phyloP scores from a whole-genome alignment of 2,888 invertebrate genomes.

The Tenthredo mesomela region DNA sequence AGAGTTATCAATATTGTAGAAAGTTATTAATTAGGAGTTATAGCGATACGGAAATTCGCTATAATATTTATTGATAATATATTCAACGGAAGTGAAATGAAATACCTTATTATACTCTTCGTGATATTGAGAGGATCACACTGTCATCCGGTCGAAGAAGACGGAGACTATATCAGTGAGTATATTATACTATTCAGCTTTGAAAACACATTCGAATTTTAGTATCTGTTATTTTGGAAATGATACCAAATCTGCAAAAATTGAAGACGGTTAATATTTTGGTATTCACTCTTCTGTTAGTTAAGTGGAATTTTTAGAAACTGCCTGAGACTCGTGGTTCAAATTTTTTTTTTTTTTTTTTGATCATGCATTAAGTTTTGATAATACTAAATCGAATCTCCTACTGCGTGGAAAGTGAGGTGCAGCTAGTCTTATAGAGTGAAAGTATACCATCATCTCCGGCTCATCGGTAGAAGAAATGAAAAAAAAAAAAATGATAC shows the following conservation, averaged over 20 bases:
- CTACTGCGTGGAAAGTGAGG: slow-evolving; percentile 10
- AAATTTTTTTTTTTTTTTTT: not conserved
- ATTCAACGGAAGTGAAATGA: not conserved
- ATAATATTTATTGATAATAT: slow-evolving; percentile 28
- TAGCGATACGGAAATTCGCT: not conserved
- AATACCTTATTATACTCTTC: not conserved
- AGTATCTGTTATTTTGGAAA: not conserved
- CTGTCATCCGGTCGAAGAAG: slow-evolving; percentile 42
- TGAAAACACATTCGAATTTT: not conserved
- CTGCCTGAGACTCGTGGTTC: not conserved
- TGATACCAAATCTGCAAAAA: not conserved
- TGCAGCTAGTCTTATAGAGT: slow-evolving; percentile 13
- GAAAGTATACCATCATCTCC: slow-evolving; percentile 33
- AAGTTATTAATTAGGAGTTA: not conserved
- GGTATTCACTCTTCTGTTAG: not conserved
- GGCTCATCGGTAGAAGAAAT: not conserved
- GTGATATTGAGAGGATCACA: not conserved
- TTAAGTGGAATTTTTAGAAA: not conserved
- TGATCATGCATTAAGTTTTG: not conserved
- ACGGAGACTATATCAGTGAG: slow-evolving; percentile 34
- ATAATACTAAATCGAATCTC: not conserved
- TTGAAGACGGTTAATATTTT: not conserved
- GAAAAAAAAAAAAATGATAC: too few species aligned
- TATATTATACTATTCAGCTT: not conserved
- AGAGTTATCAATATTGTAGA: not conserved